Evolutionary conservation across 1,140 invertebrate genomes (phyloP), one percentile per base, ranked within the genome.

Genomic region (Lithobius niger): DNA sequence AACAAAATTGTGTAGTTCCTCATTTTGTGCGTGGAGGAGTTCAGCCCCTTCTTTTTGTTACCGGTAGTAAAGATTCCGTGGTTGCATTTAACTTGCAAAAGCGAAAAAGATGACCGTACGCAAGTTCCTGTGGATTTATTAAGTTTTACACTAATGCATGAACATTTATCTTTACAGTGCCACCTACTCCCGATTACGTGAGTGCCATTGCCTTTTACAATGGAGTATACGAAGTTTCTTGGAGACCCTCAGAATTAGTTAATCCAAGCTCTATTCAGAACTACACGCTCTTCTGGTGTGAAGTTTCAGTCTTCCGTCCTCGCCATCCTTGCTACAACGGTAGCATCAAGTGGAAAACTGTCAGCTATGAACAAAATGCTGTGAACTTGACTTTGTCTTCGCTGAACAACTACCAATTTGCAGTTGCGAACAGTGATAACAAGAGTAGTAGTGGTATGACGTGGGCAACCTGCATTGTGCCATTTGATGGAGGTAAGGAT

Each of bases 401-500:
- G 56, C 64, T 65, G 15, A 74, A 73, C 57, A 71, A 74, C 2
- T 79, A 79, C 57, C 78, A 81, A 59, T 81, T 86, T 70, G 84
- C 83, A 10, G 83, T 87, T 58, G 78, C 83, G 2, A 79, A 79
- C 2, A 85, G 86, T 63, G 77, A 75, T 3, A 65, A 73, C 2
- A 67, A 64, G 2, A 70, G 70, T 25, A 83, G 81, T 58, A 85
- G 82, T 65, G 84, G 84, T 0, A 84, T 87, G 80, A 71, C 80
- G 6, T 86, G 83, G 83, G 80, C 83, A 6, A 76, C 76, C 1
- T 86, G 84, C 67, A 83, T 82, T 2, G 77, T 84, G 31, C 77
- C 83, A 16, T 77, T 79, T 61, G 77, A 80, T 60, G 77, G 77
- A 62, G 63, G 71, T 71, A 61, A 57, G 42, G n/a, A n/a, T n/a